These are phyloP conservation scores for Otus scops DNA, from an alignment of 2,797 vertebrate species.

Conservation along the genomic window DNA sequence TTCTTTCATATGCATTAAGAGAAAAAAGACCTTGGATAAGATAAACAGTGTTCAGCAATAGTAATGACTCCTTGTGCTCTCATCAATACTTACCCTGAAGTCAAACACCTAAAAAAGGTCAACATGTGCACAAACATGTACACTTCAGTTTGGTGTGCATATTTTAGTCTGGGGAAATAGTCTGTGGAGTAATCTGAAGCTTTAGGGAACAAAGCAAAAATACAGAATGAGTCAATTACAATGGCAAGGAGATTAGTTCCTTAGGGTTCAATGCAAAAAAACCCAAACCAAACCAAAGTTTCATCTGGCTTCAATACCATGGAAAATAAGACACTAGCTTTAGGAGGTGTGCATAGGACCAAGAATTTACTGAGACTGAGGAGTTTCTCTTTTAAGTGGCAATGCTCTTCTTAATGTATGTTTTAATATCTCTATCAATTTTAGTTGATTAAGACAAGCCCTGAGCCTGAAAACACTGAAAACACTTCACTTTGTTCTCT, in stretches of 20 bases:
- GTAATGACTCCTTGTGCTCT: neutral
- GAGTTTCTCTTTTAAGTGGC: neutral
- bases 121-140: neutral
- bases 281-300: neutral
- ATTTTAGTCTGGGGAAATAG: neutral
- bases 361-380: neutral
- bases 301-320: neutral
- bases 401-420: neutral
- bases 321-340: neutral
- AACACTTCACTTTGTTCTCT: neutral
- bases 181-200: neutral
- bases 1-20: neutral
- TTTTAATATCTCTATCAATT: neutral
- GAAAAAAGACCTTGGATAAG: neutral
- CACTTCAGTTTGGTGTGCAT: neutral
- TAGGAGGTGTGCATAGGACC: neutral
- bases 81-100: neutral
- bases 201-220: neutral
- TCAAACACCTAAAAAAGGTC: neutral
- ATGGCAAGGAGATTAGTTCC: neutral
- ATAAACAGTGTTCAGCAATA: neutral
- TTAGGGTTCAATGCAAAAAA: neutral
- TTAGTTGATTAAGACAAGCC: slow-evolving; percentile 1
- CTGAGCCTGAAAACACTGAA: neutral
- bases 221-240: neutral